A percentile compares a stretch with the other conserved stretches of the same genome.
Conservation (phyloP, 2,797 vertebrate species). For the Chloroceryle amazona region DNA sequence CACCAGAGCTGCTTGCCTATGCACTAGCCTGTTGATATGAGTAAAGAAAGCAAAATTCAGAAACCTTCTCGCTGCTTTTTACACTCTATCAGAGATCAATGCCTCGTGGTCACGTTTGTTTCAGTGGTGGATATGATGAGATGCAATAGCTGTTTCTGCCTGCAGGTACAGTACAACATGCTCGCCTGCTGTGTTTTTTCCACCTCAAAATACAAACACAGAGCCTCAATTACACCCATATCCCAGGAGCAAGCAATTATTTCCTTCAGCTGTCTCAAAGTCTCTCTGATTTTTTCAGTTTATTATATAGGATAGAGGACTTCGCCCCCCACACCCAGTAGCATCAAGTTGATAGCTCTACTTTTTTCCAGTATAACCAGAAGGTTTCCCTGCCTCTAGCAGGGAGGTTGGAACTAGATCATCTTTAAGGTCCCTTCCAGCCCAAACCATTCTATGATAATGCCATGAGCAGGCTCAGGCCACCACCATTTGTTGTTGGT, state of each 20-base stretch:
- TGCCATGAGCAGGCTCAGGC: background rate
- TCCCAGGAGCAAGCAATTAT: background rate
- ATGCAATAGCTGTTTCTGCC: background rate
- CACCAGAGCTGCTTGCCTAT: background rate
- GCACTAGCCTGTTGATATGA: background rate
- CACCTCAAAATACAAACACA: background rate
- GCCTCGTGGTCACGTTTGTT: background rate
- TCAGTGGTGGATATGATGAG: background rate
- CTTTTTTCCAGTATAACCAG: background rate
- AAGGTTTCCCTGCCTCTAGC: background rate
- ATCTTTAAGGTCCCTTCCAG: background rate
- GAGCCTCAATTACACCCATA: rapidly evolving
- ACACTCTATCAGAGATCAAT: rapidly evolving
- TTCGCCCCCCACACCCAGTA: background rate
- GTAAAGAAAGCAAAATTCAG: background rate
- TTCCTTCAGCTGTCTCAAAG: background rate
- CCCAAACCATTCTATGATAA: background rate
- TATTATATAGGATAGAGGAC: background rate
- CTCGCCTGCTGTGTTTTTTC: background rate
- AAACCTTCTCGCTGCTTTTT: background rate
- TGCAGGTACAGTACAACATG: background rate
- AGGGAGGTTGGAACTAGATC: background rate
- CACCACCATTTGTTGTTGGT: background rate
- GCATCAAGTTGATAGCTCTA: background rate
- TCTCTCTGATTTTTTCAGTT: background rate